Evolutionary conservation across 2,113 vertebrate species (phyloP).

Genomic region (Harpagus bidentatus): DNA sequence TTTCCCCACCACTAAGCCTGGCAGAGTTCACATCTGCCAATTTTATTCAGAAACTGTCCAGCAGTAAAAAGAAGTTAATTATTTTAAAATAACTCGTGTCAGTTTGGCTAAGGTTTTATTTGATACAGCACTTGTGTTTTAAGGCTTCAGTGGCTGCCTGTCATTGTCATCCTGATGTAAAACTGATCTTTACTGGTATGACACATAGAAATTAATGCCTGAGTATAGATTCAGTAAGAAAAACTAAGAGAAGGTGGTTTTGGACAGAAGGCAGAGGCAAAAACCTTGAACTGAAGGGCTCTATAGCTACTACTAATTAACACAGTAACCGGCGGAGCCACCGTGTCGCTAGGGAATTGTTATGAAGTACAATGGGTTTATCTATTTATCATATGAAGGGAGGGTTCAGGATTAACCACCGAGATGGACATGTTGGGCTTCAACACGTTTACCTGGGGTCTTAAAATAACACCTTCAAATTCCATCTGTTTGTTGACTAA

Average conservation of each 20-base stretch:
- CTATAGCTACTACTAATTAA: neutral
- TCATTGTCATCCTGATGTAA: constrained; percentile 1
- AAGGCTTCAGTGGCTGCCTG: neutral
- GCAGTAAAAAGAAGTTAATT: constrained; percentile 6
- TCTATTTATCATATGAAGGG: neutral
- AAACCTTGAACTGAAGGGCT: neutral
- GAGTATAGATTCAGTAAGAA: neutral
- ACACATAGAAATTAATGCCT: neutral
- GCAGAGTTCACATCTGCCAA: neutral
- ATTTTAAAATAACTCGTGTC: constrained; percentile 12
- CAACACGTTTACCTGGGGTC: neutral
- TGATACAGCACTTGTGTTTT: neutral
- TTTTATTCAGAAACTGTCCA: neutral
- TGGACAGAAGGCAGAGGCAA: neutral
- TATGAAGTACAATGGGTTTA: neutral
- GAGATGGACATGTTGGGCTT: neutral
- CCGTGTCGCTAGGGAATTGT: neutral
- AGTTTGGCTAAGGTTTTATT: neutral
- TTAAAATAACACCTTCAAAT: neutral
- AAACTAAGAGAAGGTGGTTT: neutral
- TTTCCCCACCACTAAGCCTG: neutral
- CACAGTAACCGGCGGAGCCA: neutral
- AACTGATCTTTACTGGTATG: neutral
- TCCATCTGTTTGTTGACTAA: neutral
- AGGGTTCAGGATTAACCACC: neutral